Base-by-base conservation (phyloP, 37 sponge, comb jelly and placozoan genomes). In the Crambe crambe region DNA sequence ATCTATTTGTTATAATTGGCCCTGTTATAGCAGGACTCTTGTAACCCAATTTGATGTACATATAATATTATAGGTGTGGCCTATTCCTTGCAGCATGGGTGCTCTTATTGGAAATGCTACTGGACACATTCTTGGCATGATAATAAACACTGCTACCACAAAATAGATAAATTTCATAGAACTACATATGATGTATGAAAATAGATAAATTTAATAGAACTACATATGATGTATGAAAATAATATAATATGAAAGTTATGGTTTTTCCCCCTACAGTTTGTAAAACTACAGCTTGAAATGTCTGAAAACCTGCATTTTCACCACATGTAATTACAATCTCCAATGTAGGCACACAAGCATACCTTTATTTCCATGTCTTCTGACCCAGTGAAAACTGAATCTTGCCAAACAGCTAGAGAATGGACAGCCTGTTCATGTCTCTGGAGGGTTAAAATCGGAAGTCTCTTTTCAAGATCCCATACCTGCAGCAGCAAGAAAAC, bases 341-440 rank as follows among this genome's bases (percentile, higher is more conserved):
- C 25, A 8, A 4, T 18, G 26, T 10, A 1, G 22, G 37, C 37
- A 65, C 5, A 30, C 31, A 29, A 2, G 31, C 35, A 65, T 65
- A 96, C 96, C 71, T 96, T 96, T 58, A 96, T 96, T 69, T 96
- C 96, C 70, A 76, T 86, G 74, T 96, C 96, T 58, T 96, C 96
- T 23, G 96, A 96, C 44, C 89, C 93, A 42, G 93, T 84, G 77
- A 87, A 92, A 64, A 96, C 83, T 35, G 83, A 76, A 68, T 96
- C 96, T 34, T 90, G 85, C 59, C 70, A 83, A n/a, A 96, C 26
- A 15, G 94, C 83, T 40, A 96, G 42, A 21, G 91, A 74, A 22
- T 85, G 76, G 37, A 96, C 83, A 18, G 90, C 65, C 56, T 82
- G 86, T 79, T 96, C 96, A 37, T 96, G 96, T 70, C 96, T 83